phyloP scores from a whole-genome alignment of 2,797 vertebrate genomes.

The Centropyge bicolor region DNA sequence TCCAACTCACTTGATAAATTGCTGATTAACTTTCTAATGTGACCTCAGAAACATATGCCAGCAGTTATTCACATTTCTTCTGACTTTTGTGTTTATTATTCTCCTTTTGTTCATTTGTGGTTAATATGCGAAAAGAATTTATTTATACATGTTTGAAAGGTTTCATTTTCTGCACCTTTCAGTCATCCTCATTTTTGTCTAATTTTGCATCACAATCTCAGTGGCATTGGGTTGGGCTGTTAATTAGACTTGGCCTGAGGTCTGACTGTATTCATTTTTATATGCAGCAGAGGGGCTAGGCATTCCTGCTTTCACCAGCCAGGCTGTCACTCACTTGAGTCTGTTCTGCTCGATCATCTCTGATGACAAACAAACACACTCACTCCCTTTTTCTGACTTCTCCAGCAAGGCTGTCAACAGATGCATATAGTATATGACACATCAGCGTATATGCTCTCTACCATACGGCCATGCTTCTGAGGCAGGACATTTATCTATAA shows the following conservation, averaged over 20 bases:
- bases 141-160: too few species aligned
- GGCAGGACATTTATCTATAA: neutral
- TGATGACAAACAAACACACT: constrained; percentile 4
- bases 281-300: constrained; percentile 71
- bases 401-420: neutral
- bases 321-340: neutral
- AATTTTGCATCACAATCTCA: too few species aligned
- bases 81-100: too few species aligned
- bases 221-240: constrained; percentile 34
- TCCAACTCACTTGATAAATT: too few species aligned
- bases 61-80: too few species aligned
- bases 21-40: too few species aligned
- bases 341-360: constrained; percentile 4
- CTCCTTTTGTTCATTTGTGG: too few species aligned
- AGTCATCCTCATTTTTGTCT: too few species aligned
- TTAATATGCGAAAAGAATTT: too few species aligned
- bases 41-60: too few species aligned
- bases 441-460: neutral
- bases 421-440: neutral
- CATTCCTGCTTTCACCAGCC: constrained; percentile 48
- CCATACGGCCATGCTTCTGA: neutral
- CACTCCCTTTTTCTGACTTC: neutral
- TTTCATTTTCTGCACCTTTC: too few species aligned
- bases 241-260: constrained; percentile 71
- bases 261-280: constrained; percentile 62